Percentiles rank a stretch among this genome's conserved stretches.
These are phyloP conservation scores for Phaethon lepturus DNA, from an alignment of 2,113 vertebrate species.

Conservation along the genomic window DNA sequence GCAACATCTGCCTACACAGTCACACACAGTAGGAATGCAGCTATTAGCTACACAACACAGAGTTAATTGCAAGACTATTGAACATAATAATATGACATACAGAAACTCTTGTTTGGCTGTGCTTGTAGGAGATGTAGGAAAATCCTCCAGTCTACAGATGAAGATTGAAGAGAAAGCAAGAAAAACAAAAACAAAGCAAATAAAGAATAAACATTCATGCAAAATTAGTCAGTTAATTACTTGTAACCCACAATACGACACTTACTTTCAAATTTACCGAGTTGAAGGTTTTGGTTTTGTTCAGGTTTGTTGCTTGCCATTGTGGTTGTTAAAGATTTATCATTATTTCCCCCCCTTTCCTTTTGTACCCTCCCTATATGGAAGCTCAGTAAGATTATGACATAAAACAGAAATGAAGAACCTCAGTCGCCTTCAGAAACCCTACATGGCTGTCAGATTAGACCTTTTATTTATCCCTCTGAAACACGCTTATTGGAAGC, in stretches of 20 bases:
- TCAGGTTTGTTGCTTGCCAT: neutral
- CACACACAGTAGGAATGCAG: slow-evolving; percentile 58
- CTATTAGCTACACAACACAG: slow-evolving; percentile 53
- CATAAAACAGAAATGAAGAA: neutral
- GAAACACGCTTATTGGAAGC: neutral
- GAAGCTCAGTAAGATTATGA: neutral
- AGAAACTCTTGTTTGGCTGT: slow-evolving; percentile 99
- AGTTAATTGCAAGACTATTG: slow-evolving; percentile 74
- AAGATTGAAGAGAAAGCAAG: slow-evolving; percentile 83
- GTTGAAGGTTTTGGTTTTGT: neutral
- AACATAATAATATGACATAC: slow-evolving; percentile 85
- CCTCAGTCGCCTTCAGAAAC: neutral
- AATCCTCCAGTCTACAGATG: slow-evolving; percentile 98
- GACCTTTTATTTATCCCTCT: neutral
- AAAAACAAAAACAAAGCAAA: slow-evolving; percentile 83
- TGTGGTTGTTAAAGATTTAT: neutral
- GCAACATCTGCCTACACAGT: slow-evolving; percentile 34
- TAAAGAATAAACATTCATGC: slow-evolving; percentile 75
- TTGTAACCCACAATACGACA: slow-evolving; percentile 69
- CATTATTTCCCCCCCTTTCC: neutral
- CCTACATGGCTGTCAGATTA: neutral
- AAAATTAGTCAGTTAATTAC: slow-evolving; percentile 69
- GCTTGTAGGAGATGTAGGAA: slow-evolving; percentile 99
- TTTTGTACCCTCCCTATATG: neutral
- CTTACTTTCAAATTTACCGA: slow-evolving; percentile 13